Evolutionary conservation across 2,888 invertebrate genomes (phyloP), one percentile per base, ranked within the genome.

Genomic region (Caradrina clavipalpis): DNA sequence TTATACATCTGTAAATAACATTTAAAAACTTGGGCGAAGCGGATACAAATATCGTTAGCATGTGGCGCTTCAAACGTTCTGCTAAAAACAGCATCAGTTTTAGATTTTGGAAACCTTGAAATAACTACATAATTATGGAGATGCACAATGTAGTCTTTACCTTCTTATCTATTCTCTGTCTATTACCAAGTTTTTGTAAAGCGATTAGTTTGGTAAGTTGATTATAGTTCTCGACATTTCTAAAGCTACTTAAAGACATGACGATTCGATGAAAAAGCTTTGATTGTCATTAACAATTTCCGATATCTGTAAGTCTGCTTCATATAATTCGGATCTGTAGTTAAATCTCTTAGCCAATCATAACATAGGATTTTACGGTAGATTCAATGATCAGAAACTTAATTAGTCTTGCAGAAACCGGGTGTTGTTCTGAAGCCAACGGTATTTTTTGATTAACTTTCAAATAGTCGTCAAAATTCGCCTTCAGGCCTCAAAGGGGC

Each of bases 41-140:
- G 10, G 7, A 19, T 42, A 39, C n/a, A 39, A 19, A 50, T 31
- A 68, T 31, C n/a, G 31, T 42, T 42, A n/a, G 19, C 39, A 50
- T 56, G 11, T 42, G n/a, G 31, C 1, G 26, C 49, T 31, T 19
- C 6, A 31, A 69, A 55, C 42, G n/a, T 50, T 26, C 10, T 71
- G 15, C 39, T 69, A 31, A 72, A 54, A 60, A 59, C 42, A 22
- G 42, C 50, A 51, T 21, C 58, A 71, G 11, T 57, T 58, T 57
- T 58, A 51, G 31, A 50, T 72, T 50, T 57, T 11, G 26, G 31
- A 59, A 51, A 15, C 42, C 42, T 69, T 51, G 26, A 31, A 56
- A 50, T 69, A 50, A 26, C 26, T 67, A 15, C n/a, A n/a, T n/a
- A n/a, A n/a, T n/a, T n/a, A n/a, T n/a, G 35, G 22, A 26, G 13